A percentile compares a stretch with the other conserved stretches of the same genome.
phyloP scores from a whole-genome alignment of 1,140 invertebrate genomes.

The Thereuonema tuberculata region DNA sequence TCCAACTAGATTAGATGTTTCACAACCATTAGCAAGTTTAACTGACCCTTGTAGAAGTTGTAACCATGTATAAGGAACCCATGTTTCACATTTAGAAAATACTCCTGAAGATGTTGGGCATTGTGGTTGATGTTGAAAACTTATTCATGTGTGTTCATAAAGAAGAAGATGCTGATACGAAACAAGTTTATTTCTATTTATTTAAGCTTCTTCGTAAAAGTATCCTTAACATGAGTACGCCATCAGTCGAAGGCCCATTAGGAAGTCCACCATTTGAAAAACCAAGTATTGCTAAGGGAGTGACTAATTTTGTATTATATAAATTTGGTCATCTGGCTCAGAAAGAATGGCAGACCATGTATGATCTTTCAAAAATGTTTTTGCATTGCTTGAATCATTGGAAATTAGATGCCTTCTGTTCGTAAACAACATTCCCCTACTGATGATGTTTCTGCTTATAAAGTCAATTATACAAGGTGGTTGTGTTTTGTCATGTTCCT shows the following conservation, averaged over 20 bases:
- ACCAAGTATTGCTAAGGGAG: slow-evolving; percentile 78
- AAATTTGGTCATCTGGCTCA: slow-evolving; percentile 73
- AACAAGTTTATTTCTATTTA: slow-evolving; percentile 77
- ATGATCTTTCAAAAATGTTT: slow-evolving; percentile 83
- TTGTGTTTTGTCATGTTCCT: slow-evolving; percentile 85
- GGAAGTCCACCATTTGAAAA: slow-evolving; percentile 85
- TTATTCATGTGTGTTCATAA: slow-evolving; percentile 79
- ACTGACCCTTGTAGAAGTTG: slow-evolving; percentile 64
- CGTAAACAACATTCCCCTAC: slow-evolving; percentile 46
- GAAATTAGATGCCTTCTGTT: slow-evolving; percentile 69
- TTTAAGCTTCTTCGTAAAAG: slow-evolving; percentile 77
- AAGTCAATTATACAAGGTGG: slow-evolving; percentile 88
- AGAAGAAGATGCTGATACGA: slow-evolving; percentile 78
- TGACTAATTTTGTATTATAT: slow-evolving; percentile 78
- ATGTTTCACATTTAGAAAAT: slow-evolving; percentile 62
- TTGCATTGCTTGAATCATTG: slow-evolving; percentile 86
- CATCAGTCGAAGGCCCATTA: slow-evolving; percentile 65
- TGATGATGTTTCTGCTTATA: slow-evolving; percentile 72
- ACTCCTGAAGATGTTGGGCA: slow-evolving; percentile 60
- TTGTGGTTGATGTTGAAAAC: slow-evolving; percentile 85
- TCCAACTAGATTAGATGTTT: slow-evolving; percentile 38
- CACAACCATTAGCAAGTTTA: slow-evolving; percentile 32
- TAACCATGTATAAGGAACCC: slow-evolving; percentile 57
- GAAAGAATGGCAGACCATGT: slow-evolving; percentile 78
- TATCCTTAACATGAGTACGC: slow-evolving; percentile 62